Percentiles rank a stretch among this genome's conserved stretches.
Evolutionary conservation across 2,888 invertebrate species (phyloP).

Genomic region (Notodonta ziczac): DNA sequence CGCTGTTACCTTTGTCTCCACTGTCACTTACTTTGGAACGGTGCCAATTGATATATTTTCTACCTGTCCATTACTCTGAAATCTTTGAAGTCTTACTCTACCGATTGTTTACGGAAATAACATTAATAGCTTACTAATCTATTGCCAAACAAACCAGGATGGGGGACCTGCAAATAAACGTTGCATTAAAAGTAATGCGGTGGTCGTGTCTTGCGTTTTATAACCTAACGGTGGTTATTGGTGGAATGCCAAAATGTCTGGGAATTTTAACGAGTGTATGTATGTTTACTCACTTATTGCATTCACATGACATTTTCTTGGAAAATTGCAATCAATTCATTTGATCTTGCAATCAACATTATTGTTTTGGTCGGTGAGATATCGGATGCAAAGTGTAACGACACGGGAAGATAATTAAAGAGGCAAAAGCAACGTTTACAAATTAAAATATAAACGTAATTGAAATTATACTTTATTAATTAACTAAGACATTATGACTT

Average conservation of each 20-base stretch:
- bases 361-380: slow-evolving; percentile 8
- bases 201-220: slow-evolving; percentile 28
- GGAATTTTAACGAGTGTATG: slow-evolving; percentile 52
- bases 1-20: slow-evolving; percentile 37
- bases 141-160: slow-evolving; percentile 19
- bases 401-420: slow-evolving; percentile 5
- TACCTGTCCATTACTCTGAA: slow-evolving; percentile 18
- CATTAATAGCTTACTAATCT: slow-evolving; percentile 35
- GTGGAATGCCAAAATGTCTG: slow-evolving; percentile 58
- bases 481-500: background rate
- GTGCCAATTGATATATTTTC: slow-evolving; percentile 35
- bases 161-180: slow-evolving; percentile 27
- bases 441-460: background rate
- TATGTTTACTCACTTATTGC: slow-evolving; percentile 25
- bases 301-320: slow-evolving; percentile 22
- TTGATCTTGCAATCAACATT: slow-evolving; percentile 14
- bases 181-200: slow-evolving; percentile 22
- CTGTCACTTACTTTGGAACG: slow-evolving; percentile 29
- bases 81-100: slow-evolving; percentile 20
- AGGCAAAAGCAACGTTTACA: background rate
- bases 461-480: background rate
- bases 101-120: slow-evolving; percentile 41
- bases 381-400: slow-evolving; percentile 6
- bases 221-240: slow-evolving; percentile 44
- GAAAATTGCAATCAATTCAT: slow-evolving; percentile 16